Conservation (phyloP, 2,797 vertebrate genomes). For the Sardinella longiceps region DNA sequence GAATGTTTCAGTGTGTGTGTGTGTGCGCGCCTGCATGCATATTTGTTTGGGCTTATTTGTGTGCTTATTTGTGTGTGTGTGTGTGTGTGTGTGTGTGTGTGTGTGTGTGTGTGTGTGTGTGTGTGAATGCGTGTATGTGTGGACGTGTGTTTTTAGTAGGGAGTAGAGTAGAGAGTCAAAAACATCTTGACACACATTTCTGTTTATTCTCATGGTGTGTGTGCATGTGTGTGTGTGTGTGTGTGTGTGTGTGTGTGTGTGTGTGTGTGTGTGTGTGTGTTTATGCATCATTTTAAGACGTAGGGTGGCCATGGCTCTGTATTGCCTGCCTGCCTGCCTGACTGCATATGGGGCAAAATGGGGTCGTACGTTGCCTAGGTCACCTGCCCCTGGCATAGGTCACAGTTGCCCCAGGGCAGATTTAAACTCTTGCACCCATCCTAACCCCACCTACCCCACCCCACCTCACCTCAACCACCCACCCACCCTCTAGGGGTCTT, state of each 20-base stretch:
- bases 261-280: background rate
- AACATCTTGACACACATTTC: no score
- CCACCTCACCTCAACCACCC: background rate
- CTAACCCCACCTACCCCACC: background rate
- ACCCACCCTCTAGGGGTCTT: background rate
- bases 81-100: background rate
- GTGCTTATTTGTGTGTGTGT: no score
- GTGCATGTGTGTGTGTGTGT: background rate
- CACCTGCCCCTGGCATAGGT: constrained; percentile 44
- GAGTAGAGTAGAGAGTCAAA: no score
- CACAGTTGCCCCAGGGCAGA: constrained; percentile 45
- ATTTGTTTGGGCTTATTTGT: background rate
- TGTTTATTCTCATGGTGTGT: background rate
- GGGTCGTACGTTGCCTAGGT: constrained; percentile 34
- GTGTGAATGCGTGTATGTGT: background rate
- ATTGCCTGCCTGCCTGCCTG: no score
- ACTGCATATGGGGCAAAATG: background rate
- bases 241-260: background rate
- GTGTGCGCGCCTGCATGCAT: background rate
- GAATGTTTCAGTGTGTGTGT: background rate
- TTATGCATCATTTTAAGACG: background rate
- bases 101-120: background rate
- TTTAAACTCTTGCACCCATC: constrained; percentile 31
- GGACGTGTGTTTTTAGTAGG: no score
- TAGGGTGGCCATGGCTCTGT: constrained; percentile 32